phyloP scores from a whole-genome alignment of 2,888 invertebrate genomes.

The Blastobasis adustella region DNA sequence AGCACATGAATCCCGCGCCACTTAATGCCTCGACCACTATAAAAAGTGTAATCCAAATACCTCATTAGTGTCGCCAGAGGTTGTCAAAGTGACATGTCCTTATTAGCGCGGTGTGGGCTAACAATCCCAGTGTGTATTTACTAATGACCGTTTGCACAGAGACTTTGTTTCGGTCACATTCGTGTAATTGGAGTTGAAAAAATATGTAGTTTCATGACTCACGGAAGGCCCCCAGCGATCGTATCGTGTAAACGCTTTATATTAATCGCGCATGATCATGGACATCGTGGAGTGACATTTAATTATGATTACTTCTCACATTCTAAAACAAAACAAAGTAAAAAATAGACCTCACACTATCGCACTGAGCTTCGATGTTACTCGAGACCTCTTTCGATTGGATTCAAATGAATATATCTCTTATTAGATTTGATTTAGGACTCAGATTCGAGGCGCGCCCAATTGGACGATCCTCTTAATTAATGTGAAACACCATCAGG shows the following conservation, averaged over 20 bases:
- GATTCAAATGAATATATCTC: conserved; percentile 14
- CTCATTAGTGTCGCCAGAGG: too few species aligned
- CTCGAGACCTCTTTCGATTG: conserved; percentile 16
- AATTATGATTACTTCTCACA: conserved; percentile 52
- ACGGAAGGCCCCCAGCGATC: conserved; percentile 50
- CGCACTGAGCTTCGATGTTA: conserved; percentile 37
- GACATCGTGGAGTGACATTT: conserved; percentile 57
- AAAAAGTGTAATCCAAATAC: too few species aligned
- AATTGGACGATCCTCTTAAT: conserved; percentile 35
- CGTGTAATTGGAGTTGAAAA: conserved; percentile 59
- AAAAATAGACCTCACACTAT: conserved; percentile 56
- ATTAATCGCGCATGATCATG: conserved; percentile 50
- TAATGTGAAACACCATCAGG: conserved; percentile 52
- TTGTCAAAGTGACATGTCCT: conserved; percentile 24
- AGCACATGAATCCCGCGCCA: too few species aligned
- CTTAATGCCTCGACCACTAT: too few species aligned
- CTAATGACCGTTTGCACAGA: conserved; percentile 33
- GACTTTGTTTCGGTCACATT: conserved; percentile 52
- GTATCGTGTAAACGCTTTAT: conserved; percentile 61
- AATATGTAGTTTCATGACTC: conserved; percentile 57
- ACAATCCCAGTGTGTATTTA: conserved; percentile 30
- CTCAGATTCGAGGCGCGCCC: conserved; percentile 6
- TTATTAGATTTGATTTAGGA: conserved; percentile 11
- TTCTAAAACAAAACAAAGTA: conserved; percentile 25
- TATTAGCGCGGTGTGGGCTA: conserved; percentile 20